Conservation (phyloP, 2,888 invertebrate species). For the Catocala nupta region DNA sequence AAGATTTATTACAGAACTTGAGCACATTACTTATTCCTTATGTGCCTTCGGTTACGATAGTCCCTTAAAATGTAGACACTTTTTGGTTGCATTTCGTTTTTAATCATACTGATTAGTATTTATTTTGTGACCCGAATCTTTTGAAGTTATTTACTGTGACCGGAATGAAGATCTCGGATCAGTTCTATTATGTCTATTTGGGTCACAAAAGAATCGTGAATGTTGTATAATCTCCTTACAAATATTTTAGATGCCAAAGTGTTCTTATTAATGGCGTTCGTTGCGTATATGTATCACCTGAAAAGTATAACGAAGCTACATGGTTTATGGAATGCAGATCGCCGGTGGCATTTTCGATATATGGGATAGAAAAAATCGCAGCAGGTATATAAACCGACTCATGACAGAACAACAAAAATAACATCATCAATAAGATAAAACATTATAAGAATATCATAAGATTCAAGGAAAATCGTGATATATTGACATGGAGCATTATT, state of each 20-base stretch:
- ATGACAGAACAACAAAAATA: not conserved
- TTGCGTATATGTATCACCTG: no score
- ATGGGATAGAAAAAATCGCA: no score
- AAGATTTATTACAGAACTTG: constrained; percentile 87
- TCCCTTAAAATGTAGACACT: constrained; percentile 68
- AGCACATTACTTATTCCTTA: constrained; percentile 86
- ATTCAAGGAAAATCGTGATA: constrained; percentile 35
- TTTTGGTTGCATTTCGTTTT: constrained; percentile 56
- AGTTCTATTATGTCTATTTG: no score
- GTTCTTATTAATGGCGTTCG: no score
- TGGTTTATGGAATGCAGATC: no score
- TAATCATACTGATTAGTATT: constrained; percentile 38
- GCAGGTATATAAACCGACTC: no score
- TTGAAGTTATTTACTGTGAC: not conserved
- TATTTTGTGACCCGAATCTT: constrained; percentile 15
- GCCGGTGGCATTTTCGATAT: no score
- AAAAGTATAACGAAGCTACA: no score
- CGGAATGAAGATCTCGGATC: not conserved
- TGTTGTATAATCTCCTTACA: no score
- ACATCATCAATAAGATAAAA: constrained; percentile 1
- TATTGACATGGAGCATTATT: constrained; percentile 36
- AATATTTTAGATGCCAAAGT: no score
- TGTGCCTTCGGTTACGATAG: constrained; percentile 78
- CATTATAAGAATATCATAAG: constrained; percentile 25
- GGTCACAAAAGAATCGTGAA: no score